Base-by-base conservation (phyloP, 1,140 invertebrate genomes). In the Yoshiicerus persimilis region DNA sequence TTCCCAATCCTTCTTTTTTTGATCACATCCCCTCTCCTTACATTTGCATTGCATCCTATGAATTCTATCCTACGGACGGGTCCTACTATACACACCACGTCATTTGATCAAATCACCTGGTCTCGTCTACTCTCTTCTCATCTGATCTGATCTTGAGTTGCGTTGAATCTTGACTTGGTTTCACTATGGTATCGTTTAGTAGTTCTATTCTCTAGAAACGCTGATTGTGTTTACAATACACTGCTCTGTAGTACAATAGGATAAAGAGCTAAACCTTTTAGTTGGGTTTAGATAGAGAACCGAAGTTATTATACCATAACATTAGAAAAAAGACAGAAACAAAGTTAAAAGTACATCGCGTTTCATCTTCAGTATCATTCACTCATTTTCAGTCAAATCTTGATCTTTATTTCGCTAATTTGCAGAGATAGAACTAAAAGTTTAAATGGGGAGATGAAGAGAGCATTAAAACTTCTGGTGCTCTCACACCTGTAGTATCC, bases 1-100 rank as follows among this genome's bases (percentile, higher is more conserved):
- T 80, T 80, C 75, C 34, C 34, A 77, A 77, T 36, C 70, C 70
- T 75, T 75, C 70, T 38, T 80, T 80, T n/a, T 80, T 80, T 80
- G 75, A 80, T 80, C 75, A 80, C 75, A 80, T 80, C 75, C 75
- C 32, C 75, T 80, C 4, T 80, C 16, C 75, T 80, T 80, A 20
- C 27, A 30, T 77, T 20, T 77, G 64, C 25, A 66, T 66, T 27
- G 62, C 27, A 66, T 66, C 23, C 27, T 27, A 70, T 41, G 39
- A 8, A 41, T 41, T 41, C 6, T 47, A 70, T 70, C 66, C 25
- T 70, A 70, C 47, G 47, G 47, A 56, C n/a, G 47, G n/a, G 16
- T n/a, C 13, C 66, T 10, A 34, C 11, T 36, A 77, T n/a, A 5
- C 34, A 80, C 13, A 80, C 16, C 32, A 38, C 16, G 32, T 80